phyloP scores from a whole-genome alignment of 2,113 vertebrate species.

The Progne subis region DNA sequence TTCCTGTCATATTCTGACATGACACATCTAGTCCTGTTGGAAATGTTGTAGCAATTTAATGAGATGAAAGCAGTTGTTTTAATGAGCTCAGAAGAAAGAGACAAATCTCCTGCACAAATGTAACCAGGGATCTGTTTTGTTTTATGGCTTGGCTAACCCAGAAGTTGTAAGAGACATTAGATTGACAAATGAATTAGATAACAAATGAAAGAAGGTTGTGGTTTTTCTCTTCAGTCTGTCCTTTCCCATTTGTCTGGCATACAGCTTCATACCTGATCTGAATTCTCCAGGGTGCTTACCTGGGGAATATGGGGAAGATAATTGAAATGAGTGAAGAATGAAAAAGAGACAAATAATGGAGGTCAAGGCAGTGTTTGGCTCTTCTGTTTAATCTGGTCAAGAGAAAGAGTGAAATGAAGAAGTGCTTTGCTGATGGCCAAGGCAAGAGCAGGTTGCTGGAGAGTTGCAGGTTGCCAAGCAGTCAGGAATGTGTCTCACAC shows the following conservation, averaged over 20 bases:
- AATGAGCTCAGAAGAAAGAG: slow-evolving; percentile 27
- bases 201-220: background rate
- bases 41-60: slow-evolving; percentile 31
- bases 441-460: background rate
- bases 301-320: background rate
- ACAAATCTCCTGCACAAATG: slow-evolving; percentile 23
- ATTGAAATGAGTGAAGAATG: background rate
- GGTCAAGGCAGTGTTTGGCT: background rate
- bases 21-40: slow-evolving; percentile 35
- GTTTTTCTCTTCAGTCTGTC: background rate
- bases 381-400: background rate
- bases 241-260: background rate
- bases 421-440: background rate
- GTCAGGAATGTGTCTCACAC: background rate
- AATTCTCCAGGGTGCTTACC: background rate
- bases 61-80: slow-evolving; percentile 37
- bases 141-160: slow-evolving; percentile 24
- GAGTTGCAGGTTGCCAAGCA: background rate
- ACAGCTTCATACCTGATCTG: background rate
- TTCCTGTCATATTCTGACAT: slow-evolving; percentile 63
- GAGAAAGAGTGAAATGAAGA: background rate
- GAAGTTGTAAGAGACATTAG: slow-evolving; percentile 9
- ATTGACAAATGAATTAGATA: background rate
- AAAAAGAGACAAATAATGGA: background rate
- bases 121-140: slow-evolving; percentile 31